These are phyloP conservation scores for Cyphomyrmex costatus DNA, from an alignment of 1,140 invertebrate species.

Conservation along the genomic window DNA sequence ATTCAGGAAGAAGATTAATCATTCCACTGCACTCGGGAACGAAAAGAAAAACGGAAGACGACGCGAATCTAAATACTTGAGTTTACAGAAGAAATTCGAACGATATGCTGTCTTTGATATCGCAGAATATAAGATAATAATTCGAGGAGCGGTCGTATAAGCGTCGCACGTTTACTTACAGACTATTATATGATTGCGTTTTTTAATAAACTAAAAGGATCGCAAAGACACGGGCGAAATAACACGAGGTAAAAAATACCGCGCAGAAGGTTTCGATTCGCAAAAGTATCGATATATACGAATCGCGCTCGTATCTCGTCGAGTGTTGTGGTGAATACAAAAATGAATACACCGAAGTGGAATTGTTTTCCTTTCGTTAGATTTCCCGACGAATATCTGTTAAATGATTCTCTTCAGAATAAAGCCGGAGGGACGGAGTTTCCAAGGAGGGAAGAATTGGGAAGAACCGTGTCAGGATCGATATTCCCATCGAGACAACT, in stretches of 20 bases:
- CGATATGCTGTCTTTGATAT: not conserved
- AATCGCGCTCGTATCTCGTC: not conserved
- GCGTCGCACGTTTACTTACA: not conserved
- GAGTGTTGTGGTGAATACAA: not conserved
- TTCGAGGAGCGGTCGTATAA: not conserved
- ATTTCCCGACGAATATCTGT: not conserved
- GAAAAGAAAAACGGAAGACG: not conserved
- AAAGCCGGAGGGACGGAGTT: not conserved
- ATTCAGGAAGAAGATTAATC: slow-evolving; percentile 6
- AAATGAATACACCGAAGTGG: not conserved
- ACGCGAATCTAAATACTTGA: not conserved
- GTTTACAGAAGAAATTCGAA: slow-evolving; percentile 15
- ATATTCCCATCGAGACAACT: slow-evolving; percentile 45
- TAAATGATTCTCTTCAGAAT: not conserved
- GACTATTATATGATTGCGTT: not conserved
- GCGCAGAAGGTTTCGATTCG: not conserved
- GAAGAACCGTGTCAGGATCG: not conserved
- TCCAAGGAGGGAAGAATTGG: not conserved
- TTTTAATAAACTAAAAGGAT: slow-evolving; percentile 4
- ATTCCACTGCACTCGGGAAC: not conserved
- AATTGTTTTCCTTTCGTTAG: not conserved
- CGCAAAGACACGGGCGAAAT: not conserved
- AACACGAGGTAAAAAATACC: not conserved
- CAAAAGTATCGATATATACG: not conserved
- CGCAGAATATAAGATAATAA: not conserved